Conservation (phyloP, 2,113 vertebrate species). For the Mellivora capensis region DNA sequence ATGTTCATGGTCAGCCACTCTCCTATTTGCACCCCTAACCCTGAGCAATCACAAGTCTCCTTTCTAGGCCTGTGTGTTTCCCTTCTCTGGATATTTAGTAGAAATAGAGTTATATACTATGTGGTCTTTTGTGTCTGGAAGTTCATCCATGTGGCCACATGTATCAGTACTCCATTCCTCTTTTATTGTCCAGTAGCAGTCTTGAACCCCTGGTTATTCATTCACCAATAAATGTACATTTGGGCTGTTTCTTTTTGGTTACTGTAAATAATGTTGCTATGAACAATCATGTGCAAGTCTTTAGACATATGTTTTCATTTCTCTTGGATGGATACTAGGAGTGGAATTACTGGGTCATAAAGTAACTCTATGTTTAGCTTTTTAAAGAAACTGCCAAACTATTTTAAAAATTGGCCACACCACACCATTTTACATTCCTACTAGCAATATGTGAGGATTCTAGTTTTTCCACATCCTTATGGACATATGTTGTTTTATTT, state of each 20-base stretch:
- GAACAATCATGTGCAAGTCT: background rate
- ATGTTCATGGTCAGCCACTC: background rate
- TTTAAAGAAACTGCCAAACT: background rate
- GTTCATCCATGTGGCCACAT: no score
- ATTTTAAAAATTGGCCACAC: background rate
- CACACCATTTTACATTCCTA: background rate
- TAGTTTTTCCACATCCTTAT: background rate
- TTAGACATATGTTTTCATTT: background rate
- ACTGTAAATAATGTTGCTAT: background rate
- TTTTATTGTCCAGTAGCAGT: background rate
- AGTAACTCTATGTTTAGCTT: background rate
- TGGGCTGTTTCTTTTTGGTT: background rate
- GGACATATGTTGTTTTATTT: background rate
- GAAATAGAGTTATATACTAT: background rate
- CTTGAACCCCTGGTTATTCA: background rate
- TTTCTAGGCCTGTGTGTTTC: background rate
- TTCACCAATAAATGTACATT: background rate
- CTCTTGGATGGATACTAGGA: background rate
- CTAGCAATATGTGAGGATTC: background rate
- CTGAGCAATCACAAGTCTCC: background rate
- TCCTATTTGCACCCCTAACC: background rate
- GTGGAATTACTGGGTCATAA: background rate
- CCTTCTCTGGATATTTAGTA: background rate
- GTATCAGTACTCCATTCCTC: background rate
- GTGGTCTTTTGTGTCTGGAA: background rate